phyloP scores from a whole-genome alignment of 2,797 vertebrate genomes.

The Semotilus atromaculatus region DNA sequence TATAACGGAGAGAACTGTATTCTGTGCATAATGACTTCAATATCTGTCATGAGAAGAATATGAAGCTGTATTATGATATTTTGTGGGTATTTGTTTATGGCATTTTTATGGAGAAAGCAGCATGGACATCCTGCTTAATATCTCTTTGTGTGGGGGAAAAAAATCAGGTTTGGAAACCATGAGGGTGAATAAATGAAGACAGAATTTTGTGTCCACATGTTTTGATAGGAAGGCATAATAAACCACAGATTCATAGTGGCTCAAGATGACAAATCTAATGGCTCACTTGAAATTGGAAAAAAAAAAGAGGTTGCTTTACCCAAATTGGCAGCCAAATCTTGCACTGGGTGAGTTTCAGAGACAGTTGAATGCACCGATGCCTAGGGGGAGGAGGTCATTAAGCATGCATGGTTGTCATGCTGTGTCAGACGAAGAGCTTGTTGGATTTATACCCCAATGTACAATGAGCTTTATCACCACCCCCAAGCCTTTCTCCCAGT shows the following conservation, averaged over 20 bases:
- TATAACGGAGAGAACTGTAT: not conserved
- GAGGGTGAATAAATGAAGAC: not conserved
- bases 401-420: conserved; percentile 54
- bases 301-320: conserved; percentile 29
- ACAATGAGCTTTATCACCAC: conserved; percentile 53
- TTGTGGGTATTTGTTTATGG: not conserved
- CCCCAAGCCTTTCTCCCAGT: conserved; percentile 40
- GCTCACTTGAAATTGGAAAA: not conserved
- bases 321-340: conserved; percentile 35
- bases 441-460: conserved; percentile 51
- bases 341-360: conserved; percentile 26
- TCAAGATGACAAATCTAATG: conserved; percentile 7
- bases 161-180: not conserved
- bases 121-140: not conserved
- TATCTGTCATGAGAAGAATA: not conserved
- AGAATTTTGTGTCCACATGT: conserved; percentile 4
- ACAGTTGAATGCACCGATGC: conserved; percentile 51
- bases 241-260: not conserved
- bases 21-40: not conserved
- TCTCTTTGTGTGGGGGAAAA: not conserved
- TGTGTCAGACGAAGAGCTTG: conserved; percentile 53
- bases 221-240: conserved; percentile 23
- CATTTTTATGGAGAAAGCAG: not conserved
- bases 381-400: conserved; percentile 54
- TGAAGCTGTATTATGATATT: not conserved